Conservation (phyloP, 2,888 invertebrate genomes). For the Luperina testacea region DNA sequence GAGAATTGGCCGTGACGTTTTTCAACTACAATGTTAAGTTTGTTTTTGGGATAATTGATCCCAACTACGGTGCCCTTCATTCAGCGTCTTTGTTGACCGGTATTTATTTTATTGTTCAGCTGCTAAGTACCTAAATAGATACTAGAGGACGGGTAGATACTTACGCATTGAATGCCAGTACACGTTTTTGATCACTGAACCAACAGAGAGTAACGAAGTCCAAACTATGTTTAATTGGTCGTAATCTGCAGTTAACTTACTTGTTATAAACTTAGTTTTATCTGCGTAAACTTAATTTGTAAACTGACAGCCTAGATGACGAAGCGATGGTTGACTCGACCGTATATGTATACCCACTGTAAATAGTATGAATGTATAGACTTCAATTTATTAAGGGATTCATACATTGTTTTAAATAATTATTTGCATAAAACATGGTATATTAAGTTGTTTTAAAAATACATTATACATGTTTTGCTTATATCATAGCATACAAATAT, state of each 20-base stretch:
- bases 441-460: no score
- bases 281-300: constrained; percentile 2
- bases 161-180: background rate
- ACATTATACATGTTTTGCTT: no score
- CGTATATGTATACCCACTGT: background rate
- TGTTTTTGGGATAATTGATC: no score
- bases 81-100: no score
- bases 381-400: background rate
- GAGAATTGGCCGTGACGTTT: no score
- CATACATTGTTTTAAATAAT: no score
- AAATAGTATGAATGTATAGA: no score
- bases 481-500: no score
- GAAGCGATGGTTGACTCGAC: background rate
- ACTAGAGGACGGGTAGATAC: no score
- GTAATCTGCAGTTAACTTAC: background rate
- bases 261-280: constrained; percentile 9
- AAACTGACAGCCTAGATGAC: background rate
- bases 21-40: no score
- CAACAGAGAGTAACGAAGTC: background rate
- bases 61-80: no score
- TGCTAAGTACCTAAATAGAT: background rate
- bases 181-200: background rate
- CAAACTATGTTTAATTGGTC: background rate
- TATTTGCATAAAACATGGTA: no score
- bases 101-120: background rate